Percentiles rank a stretch among this genome's conserved stretches.
Evolutionary conservation across 2,797 vertebrate species (phyloP).

Genomic region (Pangasius macronema): DNA sequence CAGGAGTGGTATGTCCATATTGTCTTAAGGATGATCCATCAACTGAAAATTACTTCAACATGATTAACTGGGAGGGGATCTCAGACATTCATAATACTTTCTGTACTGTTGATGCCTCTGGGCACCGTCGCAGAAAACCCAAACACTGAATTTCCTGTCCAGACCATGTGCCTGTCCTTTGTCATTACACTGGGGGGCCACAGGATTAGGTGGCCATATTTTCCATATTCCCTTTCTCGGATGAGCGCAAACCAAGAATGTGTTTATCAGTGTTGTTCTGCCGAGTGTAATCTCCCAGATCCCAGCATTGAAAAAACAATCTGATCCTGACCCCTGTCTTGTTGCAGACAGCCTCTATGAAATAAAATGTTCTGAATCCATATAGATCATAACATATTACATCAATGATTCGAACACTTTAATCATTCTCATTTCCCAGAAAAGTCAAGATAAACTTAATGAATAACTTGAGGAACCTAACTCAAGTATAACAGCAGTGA

Average conservation of each 20-base stretch:
- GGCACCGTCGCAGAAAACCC: slow-evolving; percentile 34
- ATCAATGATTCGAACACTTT: background rate
- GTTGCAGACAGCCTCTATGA: background rate
- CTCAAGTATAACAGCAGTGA: background rate
- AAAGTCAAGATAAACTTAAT: background rate
- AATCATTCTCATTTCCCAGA: background rate
- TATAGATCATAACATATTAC: background rate
- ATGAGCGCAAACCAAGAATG: slow-evolving; percentile 53
- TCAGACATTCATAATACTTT: background rate
- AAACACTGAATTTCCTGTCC: slow-evolving; percentile 38
- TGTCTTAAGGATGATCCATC: background rate
- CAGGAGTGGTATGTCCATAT: background rate
- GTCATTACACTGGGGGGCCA: slow-evolving; percentile 39
- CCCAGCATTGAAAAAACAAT: background rate
- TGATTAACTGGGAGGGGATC: background rate
- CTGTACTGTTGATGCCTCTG: slow-evolving; percentile 19
- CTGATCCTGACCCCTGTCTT: background rate
- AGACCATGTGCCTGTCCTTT: slow-evolving; percentile 31
- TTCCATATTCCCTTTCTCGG: slow-evolving; percentile 40
- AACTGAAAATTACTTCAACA: background rate
- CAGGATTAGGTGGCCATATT: slow-evolving; percentile 48
- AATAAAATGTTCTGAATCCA: background rate
- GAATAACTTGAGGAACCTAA: background rate
- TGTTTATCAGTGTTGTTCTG: slow-evolving; percentile 29
- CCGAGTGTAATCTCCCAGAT: slow-evolving; percentile 19